phyloP scores from a whole-genome alignment of 2,113 vertebrate genomes.

The Psophia crepitans region DNA sequence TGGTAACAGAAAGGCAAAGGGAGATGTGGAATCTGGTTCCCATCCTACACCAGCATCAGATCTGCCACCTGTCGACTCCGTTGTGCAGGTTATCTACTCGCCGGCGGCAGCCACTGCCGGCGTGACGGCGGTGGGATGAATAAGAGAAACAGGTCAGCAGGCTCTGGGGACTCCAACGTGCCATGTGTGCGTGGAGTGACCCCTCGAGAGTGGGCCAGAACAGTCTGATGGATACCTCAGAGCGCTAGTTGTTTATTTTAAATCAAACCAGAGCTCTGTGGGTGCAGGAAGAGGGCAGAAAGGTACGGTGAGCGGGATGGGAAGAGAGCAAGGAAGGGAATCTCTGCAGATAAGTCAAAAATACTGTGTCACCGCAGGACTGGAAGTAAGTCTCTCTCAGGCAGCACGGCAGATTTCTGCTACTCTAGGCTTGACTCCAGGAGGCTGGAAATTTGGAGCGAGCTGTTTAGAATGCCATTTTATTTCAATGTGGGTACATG shows the following conservation, averaged over 20 bases:
- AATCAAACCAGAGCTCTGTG: background rate
- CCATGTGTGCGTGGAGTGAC: background rate
- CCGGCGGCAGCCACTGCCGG: background rate
- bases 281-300: background rate
- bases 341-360: background rate
- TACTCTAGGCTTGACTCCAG: background rate
- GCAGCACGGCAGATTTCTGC: background rate
- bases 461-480: background rate
- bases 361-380: background rate
- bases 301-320: fast-evolving
- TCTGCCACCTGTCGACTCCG: background rate
- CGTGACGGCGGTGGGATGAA: background rate
- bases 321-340: background rate
- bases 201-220: background rate
- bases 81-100: background rate
- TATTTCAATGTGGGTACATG: background rate
- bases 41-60: background rate
- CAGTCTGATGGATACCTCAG: background rate
- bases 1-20: background rate
- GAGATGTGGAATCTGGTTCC: background rate
- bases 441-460: background rate
- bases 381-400: background rate
- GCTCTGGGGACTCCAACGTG: background rate
- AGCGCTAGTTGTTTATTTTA: background rate
- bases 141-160: background rate